These are phyloP conservation scores for Siniperca obscura DNA, from an alignment of 2,797 vertebrate species.

Conservation along the genomic window DNA sequence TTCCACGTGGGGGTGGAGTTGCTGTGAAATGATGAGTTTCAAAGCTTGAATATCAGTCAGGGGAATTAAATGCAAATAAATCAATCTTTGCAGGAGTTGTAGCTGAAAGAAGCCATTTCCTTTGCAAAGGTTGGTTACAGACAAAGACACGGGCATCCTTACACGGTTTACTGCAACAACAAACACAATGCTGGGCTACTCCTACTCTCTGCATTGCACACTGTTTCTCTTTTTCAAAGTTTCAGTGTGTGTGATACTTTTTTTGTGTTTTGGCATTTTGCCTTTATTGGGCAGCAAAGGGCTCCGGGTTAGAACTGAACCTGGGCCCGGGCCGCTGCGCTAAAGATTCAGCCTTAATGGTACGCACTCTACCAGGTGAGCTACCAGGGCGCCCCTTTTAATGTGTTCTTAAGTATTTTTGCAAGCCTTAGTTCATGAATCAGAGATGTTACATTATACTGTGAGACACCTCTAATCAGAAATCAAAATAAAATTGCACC, in stretches of 20 bases:
- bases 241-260: background rate
- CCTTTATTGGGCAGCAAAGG: too few relatives aligned
- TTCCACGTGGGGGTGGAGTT: slow-evolving; percentile 52
- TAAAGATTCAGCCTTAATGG: too few relatives aligned
- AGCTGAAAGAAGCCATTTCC: slow-evolving; percentile 8
- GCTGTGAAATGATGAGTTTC: slow-evolving; percentile 42
- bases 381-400: too few relatives aligned
- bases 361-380: too few relatives aligned
- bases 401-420: background rate
- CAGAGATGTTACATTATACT: background rate
- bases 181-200: background rate
- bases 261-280: too few relatives aligned
- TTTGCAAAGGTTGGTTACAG: slow-evolving; percentile 18
- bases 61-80: slow-evolving; percentile 38
- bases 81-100: slow-evolving; percentile 4
- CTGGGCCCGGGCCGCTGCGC: too few relatives aligned
- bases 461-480: background rate
- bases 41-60: slow-evolving; percentile 18
- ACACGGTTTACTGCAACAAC: background rate
- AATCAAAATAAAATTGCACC: background rate
- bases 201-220: background rate
- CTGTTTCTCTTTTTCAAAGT: background rate
- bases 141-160: background rate
- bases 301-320: too few relatives aligned
- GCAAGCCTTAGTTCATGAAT: background rate